Conservation (phyloP, 2,888 invertebrate species). For the Dorcus parallelipipedus region DNA sequence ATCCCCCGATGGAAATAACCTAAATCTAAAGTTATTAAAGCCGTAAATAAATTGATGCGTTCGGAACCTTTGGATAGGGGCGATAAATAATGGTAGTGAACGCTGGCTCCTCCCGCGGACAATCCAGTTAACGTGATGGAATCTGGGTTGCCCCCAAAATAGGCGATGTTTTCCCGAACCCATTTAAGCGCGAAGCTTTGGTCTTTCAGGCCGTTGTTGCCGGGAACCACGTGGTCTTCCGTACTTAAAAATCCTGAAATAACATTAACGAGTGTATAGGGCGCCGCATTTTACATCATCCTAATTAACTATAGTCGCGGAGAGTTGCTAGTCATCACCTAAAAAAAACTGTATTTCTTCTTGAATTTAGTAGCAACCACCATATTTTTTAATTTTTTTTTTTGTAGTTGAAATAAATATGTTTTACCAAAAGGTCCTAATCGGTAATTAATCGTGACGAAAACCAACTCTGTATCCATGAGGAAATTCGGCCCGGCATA, state of each 20-base stretch:
- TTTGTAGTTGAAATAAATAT: no score
- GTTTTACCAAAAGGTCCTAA: constrained; percentile 58
- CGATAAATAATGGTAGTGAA: constrained; percentile 66
- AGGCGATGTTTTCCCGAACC: constrained; percentile 62
- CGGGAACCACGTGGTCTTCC: constrained; percentile 61
- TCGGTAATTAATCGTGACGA: constrained; percentile 64
- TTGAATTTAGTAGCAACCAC: no score
- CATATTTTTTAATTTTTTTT: no score
- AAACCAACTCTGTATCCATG: constrained; percentile 60
- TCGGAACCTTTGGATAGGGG: constrained; percentile 48
- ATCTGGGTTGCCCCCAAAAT: constrained; percentile 66
- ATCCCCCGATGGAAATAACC: constrained; percentile 58
- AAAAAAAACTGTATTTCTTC: no score
- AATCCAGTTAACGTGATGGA: constrained; percentile 63
- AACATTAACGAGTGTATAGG: no score
- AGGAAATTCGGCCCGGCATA: constrained; percentile 54
- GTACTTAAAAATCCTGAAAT: constrained; percentile 66
- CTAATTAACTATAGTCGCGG: background rate
- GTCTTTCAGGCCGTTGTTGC: constrained; percentile 69
- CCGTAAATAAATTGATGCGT: no score
- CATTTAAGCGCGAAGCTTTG: constrained; percentile 65
- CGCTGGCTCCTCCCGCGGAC: constrained; percentile 69
- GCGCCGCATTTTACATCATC: background rate
- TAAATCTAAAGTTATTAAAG: constrained; percentile 24
- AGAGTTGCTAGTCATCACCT: no score